Conservation (phyloP, 2,888 invertebrate genomes). For the Drosophila anomelani region DNA sequence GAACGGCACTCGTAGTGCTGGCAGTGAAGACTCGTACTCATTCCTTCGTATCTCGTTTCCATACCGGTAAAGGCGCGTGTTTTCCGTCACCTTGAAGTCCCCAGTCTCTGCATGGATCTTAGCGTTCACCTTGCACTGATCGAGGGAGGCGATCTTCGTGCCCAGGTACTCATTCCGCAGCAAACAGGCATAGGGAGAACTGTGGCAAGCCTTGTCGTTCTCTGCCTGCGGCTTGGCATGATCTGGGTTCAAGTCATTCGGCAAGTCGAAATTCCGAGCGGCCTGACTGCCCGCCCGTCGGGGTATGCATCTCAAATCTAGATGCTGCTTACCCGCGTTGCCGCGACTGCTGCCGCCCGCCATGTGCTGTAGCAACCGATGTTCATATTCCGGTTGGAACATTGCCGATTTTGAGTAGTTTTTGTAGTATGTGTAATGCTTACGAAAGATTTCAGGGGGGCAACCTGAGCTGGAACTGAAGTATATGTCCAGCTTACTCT, state of each 20-base stretch:
- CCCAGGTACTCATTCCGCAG: conserved; percentile 41
- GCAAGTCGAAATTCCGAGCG: conserved; percentile 17
- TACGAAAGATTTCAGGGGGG: conserved; percentile 8
- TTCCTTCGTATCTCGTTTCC: not conserved
- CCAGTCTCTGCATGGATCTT: conserved; percentile 23
- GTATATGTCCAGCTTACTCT: not conserved
- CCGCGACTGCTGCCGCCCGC: not conserved
- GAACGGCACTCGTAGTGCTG: conserved; percentile 4
- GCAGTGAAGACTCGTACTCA: not conserved
- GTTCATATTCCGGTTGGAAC: conserved; percentile 47
- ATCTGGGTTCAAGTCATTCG: not conserved
- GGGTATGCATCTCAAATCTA: conserved; percentile 38
- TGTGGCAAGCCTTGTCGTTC: not conserved
- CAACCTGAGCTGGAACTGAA: not conserved
- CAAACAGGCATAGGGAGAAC: conserved; percentile 25
- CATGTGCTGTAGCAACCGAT: conserved; percentile 26
- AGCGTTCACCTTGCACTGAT: conserved; percentile 7
- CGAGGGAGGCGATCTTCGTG: conserved; percentile 20
- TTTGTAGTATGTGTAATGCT: conserved; percentile 7
- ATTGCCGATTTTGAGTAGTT: conserved; percentile 14
- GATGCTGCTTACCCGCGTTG: conserved; percentile 10
- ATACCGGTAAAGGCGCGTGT: conserved; percentile 24
- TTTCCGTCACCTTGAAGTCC: conserved; percentile 19
- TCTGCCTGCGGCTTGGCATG: not conserved
- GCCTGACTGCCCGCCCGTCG: conserved; percentile 28